A percentile compares a stretch with the other conserved stretches of the same genome.
These are phyloP conservation scores for Coenonympha glycerion DNA, from an alignment of 2,888 invertebrate species.

Conservation along the genomic window DNA sequence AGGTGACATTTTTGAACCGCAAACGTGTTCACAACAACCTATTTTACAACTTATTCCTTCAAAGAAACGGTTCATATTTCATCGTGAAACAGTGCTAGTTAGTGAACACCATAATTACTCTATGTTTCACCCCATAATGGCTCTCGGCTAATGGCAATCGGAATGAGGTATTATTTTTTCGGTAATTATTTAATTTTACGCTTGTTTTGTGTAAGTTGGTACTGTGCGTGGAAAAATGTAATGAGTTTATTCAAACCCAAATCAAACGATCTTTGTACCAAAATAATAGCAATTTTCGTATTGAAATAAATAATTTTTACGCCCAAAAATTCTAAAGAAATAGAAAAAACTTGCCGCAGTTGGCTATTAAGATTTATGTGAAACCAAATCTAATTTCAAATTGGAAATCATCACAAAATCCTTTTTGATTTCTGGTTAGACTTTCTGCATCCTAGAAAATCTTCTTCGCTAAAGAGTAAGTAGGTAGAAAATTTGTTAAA, in stretches of 20 bases:
- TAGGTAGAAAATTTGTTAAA: too few relatives aligned
- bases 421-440: too few relatives aligned
- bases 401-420: too few relatives aligned
- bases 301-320: too few relatives aligned
- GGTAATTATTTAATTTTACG: slow-evolving; percentile 10
- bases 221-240: background rate
- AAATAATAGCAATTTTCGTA: too few relatives aligned
- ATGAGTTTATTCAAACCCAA: background rate
- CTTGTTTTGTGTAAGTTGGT: background rate
- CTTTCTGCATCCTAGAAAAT: too few relatives aligned
- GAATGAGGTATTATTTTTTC: slow-evolving; percentile 15
- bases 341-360: too few relatives aligned
- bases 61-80: background rate
- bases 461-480: too few relatives aligned
- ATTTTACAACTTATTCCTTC: background rate
- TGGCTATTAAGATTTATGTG: too few relatives aligned
- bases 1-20: slow-evolving; percentile 3
- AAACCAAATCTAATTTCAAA: too few relatives aligned
- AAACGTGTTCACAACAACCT: background rate
- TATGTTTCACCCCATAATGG: slow-evolving; percentile 14
- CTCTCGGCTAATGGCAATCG: slow-evolving; percentile 8
- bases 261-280: too few relatives aligned
- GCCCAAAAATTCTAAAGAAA: too few relatives aligned
- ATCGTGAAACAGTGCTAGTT: background rate
- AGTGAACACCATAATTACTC: slow-evolving; percentile 8